These are phyloP conservation scores for Acrossocheilus wenchowensis DNA, from an alignment of 2,797 vertebrate genomes.

Conservation along the genomic window DNA sequence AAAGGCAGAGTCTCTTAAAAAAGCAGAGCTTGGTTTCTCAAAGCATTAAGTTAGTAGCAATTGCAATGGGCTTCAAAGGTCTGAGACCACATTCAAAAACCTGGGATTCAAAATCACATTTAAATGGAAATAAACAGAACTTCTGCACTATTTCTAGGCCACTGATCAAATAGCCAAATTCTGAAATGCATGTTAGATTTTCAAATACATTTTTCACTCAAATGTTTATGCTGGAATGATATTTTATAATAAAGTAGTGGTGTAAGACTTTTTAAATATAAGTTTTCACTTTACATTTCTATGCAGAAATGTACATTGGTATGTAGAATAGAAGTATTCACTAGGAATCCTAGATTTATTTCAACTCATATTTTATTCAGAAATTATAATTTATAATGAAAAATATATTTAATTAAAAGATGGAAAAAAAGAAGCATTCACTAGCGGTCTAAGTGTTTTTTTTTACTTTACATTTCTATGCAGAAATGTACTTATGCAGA, in stretches of 20 bases:
- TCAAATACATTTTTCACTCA: not conserved
- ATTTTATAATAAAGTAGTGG: not conserved
- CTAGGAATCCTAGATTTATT: not conserved
- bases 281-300: not conserved
- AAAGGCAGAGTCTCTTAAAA: constrained; percentile 64
- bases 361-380: not conserved
- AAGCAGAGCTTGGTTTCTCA: constrained; percentile 51
- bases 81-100: not conserved
- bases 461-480: not conserved
- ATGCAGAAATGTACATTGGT: not conserved
- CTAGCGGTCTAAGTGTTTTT: not conserved
- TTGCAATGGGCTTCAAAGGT: not conserved
- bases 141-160: not conserved
- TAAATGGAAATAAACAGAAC: not conserved
- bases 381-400: not conserved
- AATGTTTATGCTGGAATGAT: not conserved
- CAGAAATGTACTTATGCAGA: not conserved
- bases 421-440: not conserved
- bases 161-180: not conserved
- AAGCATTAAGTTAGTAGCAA: constrained; percentile 33
- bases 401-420: no score
- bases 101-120: not conserved
- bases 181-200: not conserved
- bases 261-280: not conserved
- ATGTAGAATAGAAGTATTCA: not conserved